Conservation (phyloP, 2,113 vertebrate species). For the Coreoperca whiteheadi region DNA sequence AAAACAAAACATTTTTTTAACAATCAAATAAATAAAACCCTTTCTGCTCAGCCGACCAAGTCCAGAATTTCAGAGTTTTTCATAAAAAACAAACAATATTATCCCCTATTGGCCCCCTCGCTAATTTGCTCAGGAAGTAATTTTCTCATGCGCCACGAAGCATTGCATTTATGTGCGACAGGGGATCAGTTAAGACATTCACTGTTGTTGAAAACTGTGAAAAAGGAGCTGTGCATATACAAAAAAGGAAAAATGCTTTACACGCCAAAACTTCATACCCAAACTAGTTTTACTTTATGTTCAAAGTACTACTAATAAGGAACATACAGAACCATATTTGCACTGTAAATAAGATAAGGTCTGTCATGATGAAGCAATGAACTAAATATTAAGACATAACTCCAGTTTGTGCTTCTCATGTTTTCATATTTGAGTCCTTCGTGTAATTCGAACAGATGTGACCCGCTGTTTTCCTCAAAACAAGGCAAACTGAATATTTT, state of each 20-base stretch:
- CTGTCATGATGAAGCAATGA: background rate
- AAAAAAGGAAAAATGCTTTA: conserved; percentile 31
- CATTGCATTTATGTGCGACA: conserved; percentile 81
- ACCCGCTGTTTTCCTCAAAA: background rate
- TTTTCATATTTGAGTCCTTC: background rate
- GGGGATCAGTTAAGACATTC: conserved; percentile 84
- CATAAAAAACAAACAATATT: conserved; percentile 72
- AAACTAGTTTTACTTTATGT: conserved; percentile 22
- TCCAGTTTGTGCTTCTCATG: background rate
- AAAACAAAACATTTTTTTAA: conserved; percentile 71
- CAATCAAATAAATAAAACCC: conserved; percentile 73
- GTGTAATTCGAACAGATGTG: background rate
- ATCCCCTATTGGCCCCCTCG: conserved; percentile 72
- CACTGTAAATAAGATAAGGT: background rate
- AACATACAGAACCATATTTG: background rate
- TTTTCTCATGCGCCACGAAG: conserved; percentile 86
- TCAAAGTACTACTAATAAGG: background rate
- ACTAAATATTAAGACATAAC: background rate
- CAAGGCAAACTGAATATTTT: background rate
- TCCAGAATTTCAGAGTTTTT: conserved; percentile 70
- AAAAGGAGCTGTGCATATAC: conserved; percentile 52
- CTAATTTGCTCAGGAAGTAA: conserved; percentile 84
- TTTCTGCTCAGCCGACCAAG: conserved; percentile 72
- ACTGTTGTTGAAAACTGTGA: conserved; percentile 67
- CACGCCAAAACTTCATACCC: conserved; percentile 49